A percentile compares a stretch with the other conserved stretches of the same genome.
Evolutionary conservation across 2,797 vertebrate species (phyloP).

Genomic region (Psittacula echo): DNA sequence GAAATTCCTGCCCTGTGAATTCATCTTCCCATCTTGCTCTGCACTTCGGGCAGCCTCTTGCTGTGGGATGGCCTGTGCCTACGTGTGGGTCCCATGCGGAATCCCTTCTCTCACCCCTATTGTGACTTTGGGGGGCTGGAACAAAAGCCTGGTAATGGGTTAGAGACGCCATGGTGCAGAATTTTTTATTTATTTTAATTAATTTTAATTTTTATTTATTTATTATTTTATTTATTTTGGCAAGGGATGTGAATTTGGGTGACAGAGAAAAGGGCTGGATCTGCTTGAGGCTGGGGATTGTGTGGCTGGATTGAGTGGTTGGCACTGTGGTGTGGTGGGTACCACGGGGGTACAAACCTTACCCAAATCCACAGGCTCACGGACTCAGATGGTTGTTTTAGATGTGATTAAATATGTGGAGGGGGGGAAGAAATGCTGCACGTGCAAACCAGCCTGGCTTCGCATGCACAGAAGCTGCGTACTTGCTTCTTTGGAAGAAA

Average conservation of each 20-base stretch:
- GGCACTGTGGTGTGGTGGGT: background rate
- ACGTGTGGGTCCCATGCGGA: background rate
- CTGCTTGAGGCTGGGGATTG: background rate
- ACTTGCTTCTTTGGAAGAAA: background rate
- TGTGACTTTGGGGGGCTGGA: background rate
- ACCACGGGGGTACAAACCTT: background rate
- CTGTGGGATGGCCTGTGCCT: background rate
- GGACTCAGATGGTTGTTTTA: fast-evolving
- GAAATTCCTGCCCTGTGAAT: slow-evolving; percentile 63
- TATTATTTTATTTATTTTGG: background rate
- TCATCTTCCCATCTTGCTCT: slow-evolving; percentile 2
- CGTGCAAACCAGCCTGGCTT: background rate
- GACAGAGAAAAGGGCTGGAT: background rate
- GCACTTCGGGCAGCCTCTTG: background rate
- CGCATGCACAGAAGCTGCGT: fast-evolving
- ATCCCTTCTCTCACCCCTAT: background rate
- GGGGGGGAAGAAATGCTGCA: fast-evolving
- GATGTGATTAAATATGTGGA: fast-evolving
- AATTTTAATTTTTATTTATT: too few species aligned
- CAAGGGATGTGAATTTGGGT: background rate
- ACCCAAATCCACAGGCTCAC: fast-evolving
- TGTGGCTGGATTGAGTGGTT: fast-evolving
- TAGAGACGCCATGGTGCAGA: background rate
- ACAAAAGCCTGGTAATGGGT: background rate
- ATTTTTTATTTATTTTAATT: background rate